phyloP scores from a whole-genome alignment of 2,888 invertebrate genomes.

The Reticulitermes lucifugus region DNA sequence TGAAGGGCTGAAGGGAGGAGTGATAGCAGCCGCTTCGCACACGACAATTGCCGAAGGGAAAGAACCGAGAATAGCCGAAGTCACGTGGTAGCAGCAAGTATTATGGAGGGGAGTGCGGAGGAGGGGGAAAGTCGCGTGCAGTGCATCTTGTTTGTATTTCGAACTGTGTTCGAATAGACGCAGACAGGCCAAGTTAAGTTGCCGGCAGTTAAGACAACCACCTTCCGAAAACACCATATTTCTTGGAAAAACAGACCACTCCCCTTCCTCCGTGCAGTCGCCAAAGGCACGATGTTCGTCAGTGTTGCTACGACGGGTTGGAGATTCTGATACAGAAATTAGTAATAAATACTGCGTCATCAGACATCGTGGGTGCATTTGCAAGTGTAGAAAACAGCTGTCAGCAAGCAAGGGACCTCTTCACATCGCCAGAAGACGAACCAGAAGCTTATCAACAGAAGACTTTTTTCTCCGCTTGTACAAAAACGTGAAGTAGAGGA shows the following conservation, averaged over 20 bases:
- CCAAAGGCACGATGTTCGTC: neutral
- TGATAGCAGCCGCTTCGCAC: conserved; percentile 9
- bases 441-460: neutral
- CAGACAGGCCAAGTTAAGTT: conserved; percentile 29
- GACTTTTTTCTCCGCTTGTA: neutral
- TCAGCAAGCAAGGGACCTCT: neutral
- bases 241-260: neutral
- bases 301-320: neutral
- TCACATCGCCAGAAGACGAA: neutral
- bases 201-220: conserved; percentile 30
- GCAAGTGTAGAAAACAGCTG: conserved; percentile 5
- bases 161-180: conserved; percentile 44
- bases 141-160: conserved; percentile 49
- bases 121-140: conserved; percentile 37
- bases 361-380: neutral
- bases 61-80: conserved; percentile 46
- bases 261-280: conserved; percentile 19
- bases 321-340: neutral
- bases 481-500: conserved; percentile 17
- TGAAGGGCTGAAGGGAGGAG: conserved; percentile 16
- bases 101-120: conserved; percentile 32
- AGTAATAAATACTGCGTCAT: conserved; percentile 28
- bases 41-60: conserved; percentile 43
- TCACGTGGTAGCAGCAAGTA: conserved; percentile 35
- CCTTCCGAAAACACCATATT: conserved; percentile 6